A percentile compares a stretch with the other conserved stretches of the same genome.
phyloP scores from a whole-genome alignment of 2,113 vertebrate genomes.

The Siphamia tubifer region DNA sequence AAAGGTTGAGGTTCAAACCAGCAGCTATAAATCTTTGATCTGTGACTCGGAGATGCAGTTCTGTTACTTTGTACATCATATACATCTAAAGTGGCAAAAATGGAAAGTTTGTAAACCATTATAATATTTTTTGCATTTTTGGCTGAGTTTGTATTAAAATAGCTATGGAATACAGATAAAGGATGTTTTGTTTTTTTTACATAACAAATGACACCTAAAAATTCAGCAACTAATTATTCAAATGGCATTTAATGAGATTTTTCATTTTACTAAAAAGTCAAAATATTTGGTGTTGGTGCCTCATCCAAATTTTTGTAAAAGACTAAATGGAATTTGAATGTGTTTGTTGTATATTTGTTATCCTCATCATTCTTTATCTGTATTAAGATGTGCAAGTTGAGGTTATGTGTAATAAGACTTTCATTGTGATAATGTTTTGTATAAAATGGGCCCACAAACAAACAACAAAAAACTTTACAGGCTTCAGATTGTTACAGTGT shows the following conservation, averaged over 20 bases:
- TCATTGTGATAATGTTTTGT: slow-evolving; percentile 26
- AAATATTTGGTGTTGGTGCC: not conserved
- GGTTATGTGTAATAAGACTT: slow-evolving; percentile 33
- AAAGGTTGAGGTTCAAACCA: slow-evolving; percentile 57
- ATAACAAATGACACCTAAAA: slow-evolving; percentile 44
- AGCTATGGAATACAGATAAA: slow-evolving; percentile 66
- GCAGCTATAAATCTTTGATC: slow-evolving; percentile 52
- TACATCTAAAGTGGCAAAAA: slow-evolving; percentile 57
- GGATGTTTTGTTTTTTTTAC: slow-evolving; percentile 38
- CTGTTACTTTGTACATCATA: slow-evolving; percentile 37
- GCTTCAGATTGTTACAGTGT: slow-evolving; percentile 21
- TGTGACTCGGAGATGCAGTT: slow-evolving; percentile 40
- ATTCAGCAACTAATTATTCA: slow-evolving; percentile 13
- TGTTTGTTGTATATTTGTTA: slow-evolving; percentile 37
- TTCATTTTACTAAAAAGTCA: slow-evolving; percentile 40
- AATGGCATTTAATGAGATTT: slow-evolving; percentile 20
- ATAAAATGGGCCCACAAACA: slow-evolving; percentile 56
- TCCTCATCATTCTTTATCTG: slow-evolving; percentile 53
- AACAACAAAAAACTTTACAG: slow-evolving; percentile 17
- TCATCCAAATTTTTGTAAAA: slow-evolving; percentile 51
- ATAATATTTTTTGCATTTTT: slow-evolving; percentile 68
- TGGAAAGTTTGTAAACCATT: slow-evolving; percentile 66
- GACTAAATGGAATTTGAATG: slow-evolving; percentile 36
- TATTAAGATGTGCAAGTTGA: slow-evolving; percentile 35
- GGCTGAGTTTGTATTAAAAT: slow-evolving; percentile 69